Evolutionary conservation across 2,113 vertebrate genomes (phyloP), one percentile per base, ranked within the genome.

Genomic region (Rhinichthys klamathensis): DNA sequence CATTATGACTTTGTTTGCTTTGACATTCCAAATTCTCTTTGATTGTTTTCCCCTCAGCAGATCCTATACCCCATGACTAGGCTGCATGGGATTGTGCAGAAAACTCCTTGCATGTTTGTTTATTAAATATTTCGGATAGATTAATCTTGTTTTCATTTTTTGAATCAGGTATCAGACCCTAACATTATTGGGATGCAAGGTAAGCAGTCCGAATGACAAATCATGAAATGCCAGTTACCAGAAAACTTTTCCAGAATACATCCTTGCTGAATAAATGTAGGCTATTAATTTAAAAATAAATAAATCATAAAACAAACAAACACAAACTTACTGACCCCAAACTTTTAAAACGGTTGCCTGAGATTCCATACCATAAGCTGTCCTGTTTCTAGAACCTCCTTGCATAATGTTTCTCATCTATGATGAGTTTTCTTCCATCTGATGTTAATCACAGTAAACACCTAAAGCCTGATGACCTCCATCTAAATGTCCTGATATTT

Each of bases 401-500:
- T 60, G 12, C 21, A 25, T 12, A 41, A 8, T 27, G 23, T 23
- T 8, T 35, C 54, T 79, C 41, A 51, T 15, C 25, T 18, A 18
- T 12, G 3, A 18, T 76, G 74, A 63, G 25, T 76, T 30, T 32
- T 18, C n/a, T 76, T 54, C 73, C 73, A 76, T 76, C 73, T 76
- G 73, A 76, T 51, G 60, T 81, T 18, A 81, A 51, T 81, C 79
- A 81, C 60, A 81, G 79, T 70, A 82, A 78, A 51, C 27, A 69
- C 38, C 27, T 80, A 44, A 27, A 85, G 70, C 81, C 58, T 46
- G 56, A 4, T 49, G 11, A 49, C 56, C 56, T n/a, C 51, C 65
- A 30, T 67, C n/a, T 56, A 78, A 78, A 78, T 38, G 35, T 44
- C 49, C 23, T 54, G 25, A 38, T 58, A 65, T 72, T 54, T 49